phyloP scores from a whole-genome alignment of 2,797 vertebrate species.

The Platyrinchus mystaceus region DNA sequence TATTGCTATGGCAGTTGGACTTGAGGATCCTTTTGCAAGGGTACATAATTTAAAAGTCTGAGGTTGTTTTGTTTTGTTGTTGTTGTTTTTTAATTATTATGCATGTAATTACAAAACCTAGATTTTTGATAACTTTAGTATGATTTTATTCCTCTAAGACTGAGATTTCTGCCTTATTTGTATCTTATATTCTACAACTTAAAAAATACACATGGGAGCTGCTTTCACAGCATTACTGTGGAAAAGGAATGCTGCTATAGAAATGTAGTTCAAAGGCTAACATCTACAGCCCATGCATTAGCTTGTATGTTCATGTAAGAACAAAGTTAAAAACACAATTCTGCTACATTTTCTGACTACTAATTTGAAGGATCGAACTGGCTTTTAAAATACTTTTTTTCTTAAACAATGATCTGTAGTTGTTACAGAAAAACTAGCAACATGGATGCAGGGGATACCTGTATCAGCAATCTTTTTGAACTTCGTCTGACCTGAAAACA shows the following conservation, averaged over 20 bases:
- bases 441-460: rapidly evolving
- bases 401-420: not conserved
- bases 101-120: not conserved
- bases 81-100: not conserved
- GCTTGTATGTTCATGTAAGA: not conserved
- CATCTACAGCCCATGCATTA: not conserved
- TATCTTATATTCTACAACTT: not conserved
- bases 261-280: not conserved
- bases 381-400: not conserved
- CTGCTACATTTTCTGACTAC: not conserved
- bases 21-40: not conserved
- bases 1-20: not conserved
- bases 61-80: not conserved
- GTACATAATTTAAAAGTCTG: not conserved
- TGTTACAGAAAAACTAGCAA: not conserved
- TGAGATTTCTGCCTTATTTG: not conserved
- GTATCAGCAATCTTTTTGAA: not conserved
- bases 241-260: not conserved
- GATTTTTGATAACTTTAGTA: not conserved
- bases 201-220: not conserved
- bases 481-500: not conserved
- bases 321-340: not conserved
- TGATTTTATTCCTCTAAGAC: not conserved
- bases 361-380: not conserved
- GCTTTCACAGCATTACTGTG: not conserved